Percentiles rank a stretch among this genome's conserved stretches.
These are phyloP conservation scores for Dolichomitus sp. DNA, from an alignment of 2,888 invertebrate genomes.

Conservation along the genomic window DNA sequence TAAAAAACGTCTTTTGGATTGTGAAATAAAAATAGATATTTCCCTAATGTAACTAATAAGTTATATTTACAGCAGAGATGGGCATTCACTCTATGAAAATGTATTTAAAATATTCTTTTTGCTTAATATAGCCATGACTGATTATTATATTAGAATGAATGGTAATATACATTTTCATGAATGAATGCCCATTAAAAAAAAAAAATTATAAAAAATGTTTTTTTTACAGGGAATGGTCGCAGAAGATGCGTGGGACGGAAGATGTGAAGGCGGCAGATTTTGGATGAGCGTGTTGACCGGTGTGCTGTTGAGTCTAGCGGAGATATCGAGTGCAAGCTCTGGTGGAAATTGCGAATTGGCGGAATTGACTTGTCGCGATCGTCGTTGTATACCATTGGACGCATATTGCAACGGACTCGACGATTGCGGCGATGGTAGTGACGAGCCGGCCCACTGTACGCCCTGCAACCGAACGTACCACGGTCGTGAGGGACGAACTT, in stretches of 20 bases:
- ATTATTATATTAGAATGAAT: no score
- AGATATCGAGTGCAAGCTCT: constrained; percentile 62
- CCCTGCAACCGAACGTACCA: constrained; percentile 97
- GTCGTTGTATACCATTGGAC: constrained; percentile 93
- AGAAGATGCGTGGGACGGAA: constrained; percentile 53
- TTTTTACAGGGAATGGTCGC: constrained; percentile 60
- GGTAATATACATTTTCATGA: neutral
- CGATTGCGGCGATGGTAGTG: constrained; percentile 95
- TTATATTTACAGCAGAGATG: no score
- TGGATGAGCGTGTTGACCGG: constrained; percentile 36
- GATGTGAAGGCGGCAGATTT: constrained; percentile 42
- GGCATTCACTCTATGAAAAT: no score
- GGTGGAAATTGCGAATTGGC: constrained; percentile 90
- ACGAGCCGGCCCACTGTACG: constrained; percentile 94
- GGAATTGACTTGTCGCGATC: constrained; percentile 92
- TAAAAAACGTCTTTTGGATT: no score
- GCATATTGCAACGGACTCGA: constrained; percentile 94
- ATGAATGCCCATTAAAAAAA: neutral
- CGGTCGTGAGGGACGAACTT: constrained; percentile 91
- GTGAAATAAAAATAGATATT: no score
- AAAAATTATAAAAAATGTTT: neutral
- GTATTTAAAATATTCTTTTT: no score
- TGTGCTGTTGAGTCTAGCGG: constrained; percentile 64
- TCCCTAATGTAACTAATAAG: no score
- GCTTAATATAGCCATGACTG: no score